Conservation (phyloP, 2,888 invertebrate genomes). For the Mesorhabditis spiculigera region DNA sequence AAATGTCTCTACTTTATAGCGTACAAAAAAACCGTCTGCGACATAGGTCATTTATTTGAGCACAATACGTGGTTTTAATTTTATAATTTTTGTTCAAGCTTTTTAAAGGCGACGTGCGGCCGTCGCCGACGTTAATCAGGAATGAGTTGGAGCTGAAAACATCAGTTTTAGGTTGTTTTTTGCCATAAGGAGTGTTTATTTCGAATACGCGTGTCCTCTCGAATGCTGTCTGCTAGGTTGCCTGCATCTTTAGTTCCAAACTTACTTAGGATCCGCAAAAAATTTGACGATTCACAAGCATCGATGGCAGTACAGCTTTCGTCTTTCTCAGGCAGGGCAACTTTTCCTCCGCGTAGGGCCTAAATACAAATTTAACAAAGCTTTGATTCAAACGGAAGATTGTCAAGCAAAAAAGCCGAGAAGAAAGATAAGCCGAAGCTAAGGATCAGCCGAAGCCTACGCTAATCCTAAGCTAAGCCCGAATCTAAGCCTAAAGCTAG, state of each 20-base stretch:
- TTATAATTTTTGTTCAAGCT: background rate
- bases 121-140: slow-evolving; percentile 53
- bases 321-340: background rate
- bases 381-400: too few relatives aligned
- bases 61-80: too few relatives aligned
- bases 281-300: background rate
- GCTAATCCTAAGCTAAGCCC: too few relatives aligned
- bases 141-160: slow-evolving; percentile 34
- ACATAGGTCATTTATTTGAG: too few relatives aligned
- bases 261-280: background rate
- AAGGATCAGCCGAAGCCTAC: too few relatives aligned
- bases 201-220: background rate
- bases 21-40: too few relatives aligned
- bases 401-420: too few relatives aligned
- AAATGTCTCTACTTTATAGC: too few relatives aligned
- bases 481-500: too few relatives aligned
- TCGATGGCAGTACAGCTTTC: background rate
- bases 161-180: background rate
- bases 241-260: background rate
- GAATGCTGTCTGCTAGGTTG: too few relatives aligned
- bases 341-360: background rate
- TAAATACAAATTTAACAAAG: background rate
- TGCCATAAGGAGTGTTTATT: rapidly evolving
- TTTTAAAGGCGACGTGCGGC: slow-evolving; percentile 47
- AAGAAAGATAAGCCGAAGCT: too few relatives aligned